phyloP scores from a whole-genome alignment of 2,797 vertebrate genomes.

The Eulemur rubriventer region DNA sequence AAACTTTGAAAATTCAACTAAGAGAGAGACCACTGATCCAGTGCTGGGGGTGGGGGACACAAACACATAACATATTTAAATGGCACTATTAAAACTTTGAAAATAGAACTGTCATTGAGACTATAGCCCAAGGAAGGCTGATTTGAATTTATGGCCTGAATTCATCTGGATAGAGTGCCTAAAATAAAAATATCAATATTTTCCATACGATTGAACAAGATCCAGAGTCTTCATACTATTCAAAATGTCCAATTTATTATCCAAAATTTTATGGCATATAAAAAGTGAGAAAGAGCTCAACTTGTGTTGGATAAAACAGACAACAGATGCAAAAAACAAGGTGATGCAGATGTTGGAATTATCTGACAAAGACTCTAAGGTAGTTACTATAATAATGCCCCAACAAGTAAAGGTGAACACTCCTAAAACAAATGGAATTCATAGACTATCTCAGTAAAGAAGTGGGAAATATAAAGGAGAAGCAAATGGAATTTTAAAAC shows the following conservation, averaged over 20 bases:
- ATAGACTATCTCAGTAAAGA: background rate
- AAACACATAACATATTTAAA: constrained; percentile 3
- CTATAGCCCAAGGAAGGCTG: background rate
- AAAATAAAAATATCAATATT: constrained; percentile 17
- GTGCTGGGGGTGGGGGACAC: background rate
- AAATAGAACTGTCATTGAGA: background rate
- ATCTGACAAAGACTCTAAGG: background rate
- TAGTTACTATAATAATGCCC: background rate
- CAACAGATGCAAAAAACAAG: background rate
- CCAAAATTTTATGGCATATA: background rate
- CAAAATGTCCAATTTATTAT: background rate
- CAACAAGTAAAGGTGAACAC: background rate
- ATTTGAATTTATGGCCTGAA: background rate
- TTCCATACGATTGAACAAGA: background rate
- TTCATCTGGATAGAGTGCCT: background rate
- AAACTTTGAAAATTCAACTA: background rate
- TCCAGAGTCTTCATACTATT: background rate
- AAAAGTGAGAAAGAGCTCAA: background rate
- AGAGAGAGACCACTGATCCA: background rate
- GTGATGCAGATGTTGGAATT: background rate
- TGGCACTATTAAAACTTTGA: background rate
- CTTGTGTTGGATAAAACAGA: background rate
- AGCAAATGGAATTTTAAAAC: background rate
- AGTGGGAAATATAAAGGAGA: constrained; percentile 27
- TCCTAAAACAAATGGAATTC: constrained; percentile 28